A percentile compares a stretch with the other conserved stretches of the same genome.
Conservation (phyloP, 2,888 invertebrate genomes). For the Melolontha melolontha region DNA sequence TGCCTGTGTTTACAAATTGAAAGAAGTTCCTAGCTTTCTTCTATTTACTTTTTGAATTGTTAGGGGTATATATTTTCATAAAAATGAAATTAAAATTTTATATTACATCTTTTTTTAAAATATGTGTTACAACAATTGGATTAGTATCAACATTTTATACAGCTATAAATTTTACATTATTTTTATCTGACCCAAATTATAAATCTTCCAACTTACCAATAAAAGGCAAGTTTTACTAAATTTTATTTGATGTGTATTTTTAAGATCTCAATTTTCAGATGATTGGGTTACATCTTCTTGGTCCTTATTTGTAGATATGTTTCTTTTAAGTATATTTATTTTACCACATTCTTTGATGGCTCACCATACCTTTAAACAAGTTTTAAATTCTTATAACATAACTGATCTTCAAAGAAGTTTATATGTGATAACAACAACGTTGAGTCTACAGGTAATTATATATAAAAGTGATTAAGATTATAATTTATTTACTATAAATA, state of each 20-base stretch:
- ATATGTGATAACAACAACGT: conserved; percentile 67
- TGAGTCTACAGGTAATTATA: conserved; percentile 64
- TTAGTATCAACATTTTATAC: conserved; percentile 69
- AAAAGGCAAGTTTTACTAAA: conserved; percentile 34
- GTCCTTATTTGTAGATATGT: conserved; percentile 64
- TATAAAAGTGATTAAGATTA: background rate
- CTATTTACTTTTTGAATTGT: background rate
- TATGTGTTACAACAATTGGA: conserved; percentile 63
- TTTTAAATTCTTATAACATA: conserved; percentile 64
- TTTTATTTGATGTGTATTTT: conserved; percentile 17
- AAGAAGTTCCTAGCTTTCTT: too few species aligned
- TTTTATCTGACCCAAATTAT: conserved; percentile 67
- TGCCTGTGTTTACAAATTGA: too few species aligned
- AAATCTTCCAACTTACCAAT: conserved; percentile 19
- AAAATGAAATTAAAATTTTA: conserved; percentile 40
- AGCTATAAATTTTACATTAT: conserved; percentile 68
- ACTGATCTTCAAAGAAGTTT: conserved; percentile 65
- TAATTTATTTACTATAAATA: conserved; percentile 50
- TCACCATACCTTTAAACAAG: conserved; percentile 64
- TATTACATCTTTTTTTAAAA: conserved; percentile 49
- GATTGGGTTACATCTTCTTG: conserved; percentile 64
- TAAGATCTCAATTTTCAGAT: conserved; percentile 55
- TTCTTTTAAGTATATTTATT: conserved; percentile 68
- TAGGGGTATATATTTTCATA: background rate
- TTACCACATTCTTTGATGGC: conserved; percentile 72